phyloP scores from a whole-genome alignment of 2,113 vertebrate species.

The Hyaena hyaena region DNA sequence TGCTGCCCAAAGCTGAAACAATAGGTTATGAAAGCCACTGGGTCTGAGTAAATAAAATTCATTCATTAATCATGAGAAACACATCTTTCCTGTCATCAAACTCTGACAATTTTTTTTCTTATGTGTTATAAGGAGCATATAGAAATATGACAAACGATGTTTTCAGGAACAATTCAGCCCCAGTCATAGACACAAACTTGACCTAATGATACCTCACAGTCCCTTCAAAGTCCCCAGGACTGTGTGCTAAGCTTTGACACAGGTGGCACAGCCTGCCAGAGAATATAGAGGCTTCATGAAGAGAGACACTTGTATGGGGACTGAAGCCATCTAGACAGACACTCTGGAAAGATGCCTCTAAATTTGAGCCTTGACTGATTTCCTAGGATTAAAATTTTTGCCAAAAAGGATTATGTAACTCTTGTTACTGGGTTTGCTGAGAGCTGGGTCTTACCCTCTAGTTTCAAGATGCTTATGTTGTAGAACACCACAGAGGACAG shows the following conservation, averaged over 20 bases:
- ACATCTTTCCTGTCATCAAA: not conserved
- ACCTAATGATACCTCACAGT: too few relatives aligned
- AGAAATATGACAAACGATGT: not conserved
- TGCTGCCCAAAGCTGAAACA: not conserved
- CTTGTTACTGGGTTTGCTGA: not conserved
- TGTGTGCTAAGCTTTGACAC: not conserved
- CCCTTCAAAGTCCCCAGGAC: not conserved
- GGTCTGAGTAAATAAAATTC: not conserved
- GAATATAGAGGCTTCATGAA: not conserved
- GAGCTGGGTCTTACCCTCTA: not conserved
- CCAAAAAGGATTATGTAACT: not conserved
- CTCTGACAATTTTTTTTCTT: not conserved
- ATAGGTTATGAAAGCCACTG: not conserved
- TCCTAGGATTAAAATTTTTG: not conserved
- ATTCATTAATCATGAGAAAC: not conserved
- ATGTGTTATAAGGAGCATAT: not conserved
- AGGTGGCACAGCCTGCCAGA: too few relatives aligned
- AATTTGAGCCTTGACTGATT: not conserved
- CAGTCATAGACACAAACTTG: not conserved
- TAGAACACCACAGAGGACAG: not conserved
- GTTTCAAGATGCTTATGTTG: not conserved
- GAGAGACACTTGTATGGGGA: not conserved
- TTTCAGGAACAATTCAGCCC: not conserved
- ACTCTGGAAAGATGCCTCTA: not conserved
- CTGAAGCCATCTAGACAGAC: not conserved